Conservation (phyloP, 2,888 invertebrate genomes). For the Acleris holmiana region DNA sequence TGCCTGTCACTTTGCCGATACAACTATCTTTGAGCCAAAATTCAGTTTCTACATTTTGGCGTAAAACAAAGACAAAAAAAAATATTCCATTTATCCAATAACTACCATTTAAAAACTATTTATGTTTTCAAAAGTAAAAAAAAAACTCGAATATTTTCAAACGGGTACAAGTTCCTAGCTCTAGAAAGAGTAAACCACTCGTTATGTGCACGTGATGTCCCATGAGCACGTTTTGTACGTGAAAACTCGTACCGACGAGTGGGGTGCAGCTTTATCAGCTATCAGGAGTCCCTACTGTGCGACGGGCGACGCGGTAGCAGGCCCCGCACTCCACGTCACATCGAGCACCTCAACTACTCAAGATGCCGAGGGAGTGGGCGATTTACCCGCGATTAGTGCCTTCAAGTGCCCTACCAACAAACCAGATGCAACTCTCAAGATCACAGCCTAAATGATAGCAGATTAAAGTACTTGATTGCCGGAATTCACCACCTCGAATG, state of each 20-base stretch:
- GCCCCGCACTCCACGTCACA: constrained; percentile 22
- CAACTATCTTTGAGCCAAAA: no score
- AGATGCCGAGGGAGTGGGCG: constrained; percentile 21
- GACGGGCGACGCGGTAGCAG: constrained; percentile 28
- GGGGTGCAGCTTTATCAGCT: constrained; percentile 25
- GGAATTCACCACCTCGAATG: constrained; percentile 29
- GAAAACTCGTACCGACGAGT: constrained; percentile 15
- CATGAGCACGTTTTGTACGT: constrained; percentile 35
- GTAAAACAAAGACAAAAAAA: no score
- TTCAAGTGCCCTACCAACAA: constrained; percentile 22
- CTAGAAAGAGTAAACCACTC: constrained; percentile 19
- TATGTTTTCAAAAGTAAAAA: no score
- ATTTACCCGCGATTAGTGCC: constrained; percentile 28
- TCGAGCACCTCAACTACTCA: constrained; percentile 16
- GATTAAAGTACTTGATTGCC: constrained; percentile 22
- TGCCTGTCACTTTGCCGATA: no score
- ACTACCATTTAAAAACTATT: no score
- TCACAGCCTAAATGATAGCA: constrained; percentile 1
- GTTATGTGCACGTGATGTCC: constrained; percentile 30
- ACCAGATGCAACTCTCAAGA: constrained; percentile 7
- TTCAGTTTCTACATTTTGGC: no score
- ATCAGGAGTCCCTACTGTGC: constrained; percentile 30
- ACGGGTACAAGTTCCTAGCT: background rate
- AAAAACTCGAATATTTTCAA: background rate
- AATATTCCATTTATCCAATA: no score